Evolutionary conservation across 1,140 invertebrate genomes (phyloP), one percentile per base, ranked within the genome.

Genomic region (Hydropsyche tenuis): DNA sequence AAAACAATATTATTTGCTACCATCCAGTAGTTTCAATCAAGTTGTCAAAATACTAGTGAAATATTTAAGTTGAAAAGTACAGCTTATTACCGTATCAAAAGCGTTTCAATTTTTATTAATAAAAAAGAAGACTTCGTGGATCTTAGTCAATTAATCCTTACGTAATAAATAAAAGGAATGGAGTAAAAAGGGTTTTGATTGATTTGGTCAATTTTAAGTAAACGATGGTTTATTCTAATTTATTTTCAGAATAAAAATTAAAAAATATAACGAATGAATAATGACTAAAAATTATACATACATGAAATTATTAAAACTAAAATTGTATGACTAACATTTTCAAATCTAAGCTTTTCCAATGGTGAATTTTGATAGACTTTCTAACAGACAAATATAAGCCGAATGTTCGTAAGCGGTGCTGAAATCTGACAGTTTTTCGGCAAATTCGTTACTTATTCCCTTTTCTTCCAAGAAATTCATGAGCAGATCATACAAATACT

Each of bases 381-480:
- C 92, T 20, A 98, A 85, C 14, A 98, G 85, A 60, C 89, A 89
- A 79, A 98, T 92, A 81, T 98, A 98, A 0, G 92, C 90, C 1
- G 88, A 86, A 79, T 97, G 96, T 83, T 98, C 96, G 80, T 97
- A 97, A 14, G 87, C 88, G 1, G 96, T 97, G 80, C 93, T 94
- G 76, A 95, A 90, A 51, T 94, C 90, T 0, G 93, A 89, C 0
- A 98, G 79, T 81, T 96, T 94, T 69, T 95, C 91, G 9, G 90
- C 92, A 85, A 98, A 97, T 75, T 96, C 94, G 81, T 96, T 96
- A 73, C 91, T 92, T 71, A 98, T 88, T 27, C 96, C 96, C 79
- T 96, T 94, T 80, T 98, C 96, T 81, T 97, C 95, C 64, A 98
- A 86, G 72, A 94, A 88, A 80, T 97, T 96, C 93, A 98, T 94